Evolutionary conservation across 2,113 vertebrate species (phyloP), one percentile per base, ranked within the genome.

Genomic region (Ceyx melanurus): DNA sequence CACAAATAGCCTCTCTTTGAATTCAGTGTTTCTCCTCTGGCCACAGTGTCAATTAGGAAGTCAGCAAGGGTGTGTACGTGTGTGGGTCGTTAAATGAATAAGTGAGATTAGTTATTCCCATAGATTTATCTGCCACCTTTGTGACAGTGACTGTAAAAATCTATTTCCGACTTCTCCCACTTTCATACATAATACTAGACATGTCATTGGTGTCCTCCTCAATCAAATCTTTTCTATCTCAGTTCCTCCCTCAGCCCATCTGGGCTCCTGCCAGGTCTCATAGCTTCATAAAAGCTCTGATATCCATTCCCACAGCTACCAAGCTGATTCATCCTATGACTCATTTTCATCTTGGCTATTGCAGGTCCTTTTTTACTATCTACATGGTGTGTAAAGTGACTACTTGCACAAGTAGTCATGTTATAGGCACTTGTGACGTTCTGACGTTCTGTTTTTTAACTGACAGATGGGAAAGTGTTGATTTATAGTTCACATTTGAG

Each of bases 261-360:
- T 92, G 87, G 80, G 29, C 11, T 88, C 8, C 61, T 96, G 77
- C 90, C 92, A 93, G 75, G 61, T 87, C 81, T 76, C 72, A 87
- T 43, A 90, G 46, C 75, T 94, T 83, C 67, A 74, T 77, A 58
- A 90, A 65, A 75, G 58, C 71, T 43, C 64, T 83, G 84, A 89
- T 89, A 94, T 90, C 67, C 72, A 65, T 92, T 96, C 85, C 40
- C 87, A 88, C 76, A 86, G 76, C 76, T 71, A 67, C 80, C 2
- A 13, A 82, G 46, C 70, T 96, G 90, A 95, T 92, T 95, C 93
- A 95, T 90, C 76, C 73, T 33, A 19, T 91, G 70, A 91, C 56
- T 94, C 0, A 3, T 68, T 92, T 80, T 94, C 86, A 54, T 78
- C 75, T 90, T 19, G 0, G 40, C 66, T 91, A 15, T 75, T 92